Percentiles rank a stretch among this genome's conserved stretches.
Conservation (phyloP, 1,140 invertebrate genomes). For the Lepidurus couesii region DNA sequence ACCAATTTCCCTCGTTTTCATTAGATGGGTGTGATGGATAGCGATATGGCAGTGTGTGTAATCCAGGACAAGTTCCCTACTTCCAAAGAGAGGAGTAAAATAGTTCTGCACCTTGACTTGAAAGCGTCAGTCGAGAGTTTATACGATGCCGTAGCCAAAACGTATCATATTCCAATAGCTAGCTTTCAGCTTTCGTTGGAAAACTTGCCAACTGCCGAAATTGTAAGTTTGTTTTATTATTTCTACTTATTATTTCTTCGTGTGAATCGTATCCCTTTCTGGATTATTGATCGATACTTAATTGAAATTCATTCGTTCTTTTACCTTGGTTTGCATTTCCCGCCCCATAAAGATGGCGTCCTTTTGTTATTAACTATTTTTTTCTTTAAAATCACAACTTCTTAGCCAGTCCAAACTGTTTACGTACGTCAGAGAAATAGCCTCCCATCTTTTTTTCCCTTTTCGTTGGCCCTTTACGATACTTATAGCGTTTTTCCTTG, state of each 20-base stretch:
- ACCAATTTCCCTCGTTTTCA: neutral
- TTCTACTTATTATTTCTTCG: neutral
- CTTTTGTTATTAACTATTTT: too few species aligned
- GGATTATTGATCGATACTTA: too few species aligned
- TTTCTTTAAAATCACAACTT: too few species aligned
- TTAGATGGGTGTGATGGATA: neutral
- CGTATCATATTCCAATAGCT: neutral
- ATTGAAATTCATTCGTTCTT: too few species aligned
- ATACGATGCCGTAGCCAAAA: neutral
- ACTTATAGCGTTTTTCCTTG: too few species aligned
- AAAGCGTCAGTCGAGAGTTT: neutral
- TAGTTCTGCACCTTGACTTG: constrained; percentile 1
- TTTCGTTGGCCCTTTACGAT: too few species aligned
- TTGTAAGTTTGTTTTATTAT: neutral
- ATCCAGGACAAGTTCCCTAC: constrained; percentile 12
- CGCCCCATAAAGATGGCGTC: too few species aligned
- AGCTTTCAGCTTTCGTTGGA: neutral
- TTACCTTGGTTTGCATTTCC: too few species aligned
- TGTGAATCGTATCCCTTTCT: too few species aligned
- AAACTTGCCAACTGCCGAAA: neutral
- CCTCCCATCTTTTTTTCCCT: too few species aligned
- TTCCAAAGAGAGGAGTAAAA: constrained; percentile 3
- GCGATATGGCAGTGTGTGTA: constrained; percentile 1
- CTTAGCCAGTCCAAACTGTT: too few species aligned
- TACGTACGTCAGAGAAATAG: too few species aligned